Evolutionary conservation across 2,113 vertebrate species (phyloP), one percentile per base, ranked within the genome.

Genomic region (Eptesicus fuscus): DNA sequence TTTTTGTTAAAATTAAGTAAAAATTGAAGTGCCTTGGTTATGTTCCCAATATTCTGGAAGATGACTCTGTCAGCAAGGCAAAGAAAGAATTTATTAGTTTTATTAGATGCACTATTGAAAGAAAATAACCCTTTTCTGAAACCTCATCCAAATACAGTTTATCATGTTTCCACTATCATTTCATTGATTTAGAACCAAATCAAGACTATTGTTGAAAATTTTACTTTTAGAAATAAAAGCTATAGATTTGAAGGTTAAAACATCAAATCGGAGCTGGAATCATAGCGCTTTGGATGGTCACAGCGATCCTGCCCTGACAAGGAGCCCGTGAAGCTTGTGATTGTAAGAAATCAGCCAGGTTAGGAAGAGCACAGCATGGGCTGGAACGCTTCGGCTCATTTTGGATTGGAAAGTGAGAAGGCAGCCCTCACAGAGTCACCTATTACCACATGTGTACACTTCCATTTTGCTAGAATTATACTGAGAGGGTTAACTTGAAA

Each of bases 131-230:
- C 28, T 32, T 88, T 92, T 94, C 70, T 78, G 73, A 91, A 88
- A 83, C 42, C 47, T 88, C 77, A 88, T 91, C 47, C 59, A 84
- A 77, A 85, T 59, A 32, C 9, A 76, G 13, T 84, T 18, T 35
- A 77, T 93, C 74, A 85, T 37, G 10, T 42, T 86, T 86, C 44
- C 23, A 40, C 30, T 67, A 28, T 67, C n/a, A 17, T 89, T 96
- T 93, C 30, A 79, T 56, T 93, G 88, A 82, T 82, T 92, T 97
- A 95, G 28, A 89, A 89, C 18, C 84, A 89, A 96, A 83, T 59
- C 73, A 86, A 89, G 51, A 71, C 22, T 65, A 40, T 51, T 91
- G 35, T 78, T 89, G 51, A 77, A 96, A 92, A 83, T 86, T 86
- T 86, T 92, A 83, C 67, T 28, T 85, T 49, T 83, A 59, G 67